phyloP scores from a whole-genome alignment of 1,140 invertebrate species.

The Papilio aristodemus region DNA sequence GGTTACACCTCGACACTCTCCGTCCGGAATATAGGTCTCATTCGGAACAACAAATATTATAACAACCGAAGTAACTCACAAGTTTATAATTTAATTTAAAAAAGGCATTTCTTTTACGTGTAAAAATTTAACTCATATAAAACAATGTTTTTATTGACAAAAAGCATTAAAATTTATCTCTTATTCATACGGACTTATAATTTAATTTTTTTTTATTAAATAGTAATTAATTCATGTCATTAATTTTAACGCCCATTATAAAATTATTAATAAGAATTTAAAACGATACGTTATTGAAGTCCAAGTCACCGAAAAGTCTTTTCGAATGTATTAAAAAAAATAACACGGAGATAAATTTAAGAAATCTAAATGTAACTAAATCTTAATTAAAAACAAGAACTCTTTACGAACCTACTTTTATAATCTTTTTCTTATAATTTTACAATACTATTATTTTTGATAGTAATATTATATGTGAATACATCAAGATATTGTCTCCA shows the following conservation, averaged over 20 bases:
- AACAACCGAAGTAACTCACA: slow-evolving; percentile 41
- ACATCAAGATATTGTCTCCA: too few species aligned
- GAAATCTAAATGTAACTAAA: too few species aligned
- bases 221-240: neutral
- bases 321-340: too few species aligned
- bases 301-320: neutral
- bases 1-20: slow-evolving; percentile 41
- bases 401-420: too few species aligned
- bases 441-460: too few species aligned
- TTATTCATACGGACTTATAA: neutral
- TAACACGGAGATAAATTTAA: too few species aligned
- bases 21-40: slow-evolving; percentile 43
- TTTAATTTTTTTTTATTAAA: neutral
- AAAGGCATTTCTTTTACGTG: slow-evolving; percentile 14
- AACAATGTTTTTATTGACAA: slow-evolving; percentile 4
- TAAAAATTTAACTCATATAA: neutral
- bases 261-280: slow-evolving; percentile 7
- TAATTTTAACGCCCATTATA: neutral
- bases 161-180: too few species aligned
- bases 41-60: slow-evolving; percentile 49
- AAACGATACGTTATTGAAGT: neutral
- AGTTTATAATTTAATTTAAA: slow-evolving; percentile 37
- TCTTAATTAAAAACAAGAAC: too few species aligned
- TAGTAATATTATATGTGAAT: too few species aligned
- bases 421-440: too few species aligned